phyloP scores from a whole-genome alignment of 2,113 vertebrate genomes.

The Tenebrosternarchus preto region DNA sequence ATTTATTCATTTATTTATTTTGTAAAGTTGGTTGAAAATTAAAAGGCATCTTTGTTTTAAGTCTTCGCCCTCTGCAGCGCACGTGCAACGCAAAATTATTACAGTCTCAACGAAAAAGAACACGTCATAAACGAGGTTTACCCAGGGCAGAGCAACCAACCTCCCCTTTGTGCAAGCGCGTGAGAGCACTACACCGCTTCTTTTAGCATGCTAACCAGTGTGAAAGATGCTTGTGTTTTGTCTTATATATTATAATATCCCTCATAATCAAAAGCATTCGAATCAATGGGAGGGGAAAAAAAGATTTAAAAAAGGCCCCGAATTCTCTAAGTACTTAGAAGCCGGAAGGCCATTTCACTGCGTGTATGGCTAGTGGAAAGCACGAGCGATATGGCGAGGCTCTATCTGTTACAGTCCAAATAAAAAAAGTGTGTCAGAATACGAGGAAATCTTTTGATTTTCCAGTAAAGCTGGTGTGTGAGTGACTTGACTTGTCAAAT shows the following conservation, averaged over 20 bases:
- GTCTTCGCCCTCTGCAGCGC: slow-evolving; percentile 5
- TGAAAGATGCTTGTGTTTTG: neutral
- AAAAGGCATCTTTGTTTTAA: slow-evolving; percentile 35
- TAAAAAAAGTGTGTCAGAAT: neutral
- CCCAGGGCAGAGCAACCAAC: slow-evolving; percentile 34
- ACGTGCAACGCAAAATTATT: slow-evolving; percentile 44
- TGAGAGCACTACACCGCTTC: slow-evolving; percentile 7
- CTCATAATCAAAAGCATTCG: neutral
- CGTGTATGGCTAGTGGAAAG: neutral
- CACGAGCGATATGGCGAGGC: neutral
- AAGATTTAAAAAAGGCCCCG: neutral
- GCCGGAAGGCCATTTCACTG: neutral
- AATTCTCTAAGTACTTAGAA: neutral
- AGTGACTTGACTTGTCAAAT: slow-evolving; percentile 14
- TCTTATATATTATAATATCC: neutral
- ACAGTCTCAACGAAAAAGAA: slow-evolving; percentile 32
- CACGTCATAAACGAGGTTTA: slow-evolving; percentile 52
- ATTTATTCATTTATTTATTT: too few species aligned
- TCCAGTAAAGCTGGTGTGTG: slow-evolving; percentile 1
- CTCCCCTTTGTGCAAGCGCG: slow-evolving; percentile 27
- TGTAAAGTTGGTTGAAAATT: neutral
- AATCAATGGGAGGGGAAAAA: neutral
- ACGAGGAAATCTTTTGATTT: neutral
- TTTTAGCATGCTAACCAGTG: slow-evolving; percentile 27
- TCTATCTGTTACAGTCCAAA: neutral